These are phyloP conservation scores for Sula dactylatra DNA, from an alignment of 2,113 vertebrate species.

Conservation along the genomic window DNA sequence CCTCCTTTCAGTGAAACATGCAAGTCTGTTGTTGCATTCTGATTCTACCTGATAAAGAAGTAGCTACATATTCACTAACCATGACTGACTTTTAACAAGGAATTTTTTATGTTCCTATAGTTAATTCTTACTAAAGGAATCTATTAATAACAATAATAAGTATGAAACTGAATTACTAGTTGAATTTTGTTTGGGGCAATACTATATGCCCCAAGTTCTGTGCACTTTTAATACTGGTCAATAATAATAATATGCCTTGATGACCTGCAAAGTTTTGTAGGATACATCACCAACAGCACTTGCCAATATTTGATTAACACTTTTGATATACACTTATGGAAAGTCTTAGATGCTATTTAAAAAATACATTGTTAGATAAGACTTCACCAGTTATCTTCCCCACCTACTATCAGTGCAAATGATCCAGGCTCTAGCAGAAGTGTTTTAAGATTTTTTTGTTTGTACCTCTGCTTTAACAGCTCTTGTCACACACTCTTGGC, in stretches of 20 bases:
- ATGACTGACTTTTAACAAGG: background rate
- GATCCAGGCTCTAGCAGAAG: background rate
- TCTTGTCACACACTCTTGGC: slow-evolving; percentile 70
- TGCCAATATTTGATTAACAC: background rate
- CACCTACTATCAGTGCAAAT: background rate
- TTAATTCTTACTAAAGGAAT: background rate
- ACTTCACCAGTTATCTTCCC: background rate
- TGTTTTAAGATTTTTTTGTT: background rate
- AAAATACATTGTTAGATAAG: background rate
- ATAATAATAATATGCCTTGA: background rate
- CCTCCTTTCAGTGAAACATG: background rate
- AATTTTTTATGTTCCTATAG: background rate
- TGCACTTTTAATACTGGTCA: background rate
- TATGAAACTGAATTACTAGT: background rate
- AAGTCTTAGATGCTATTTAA: background rate
- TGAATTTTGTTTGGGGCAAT: background rate
- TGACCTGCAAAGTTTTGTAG: background rate
- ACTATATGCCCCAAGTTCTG: background rate
- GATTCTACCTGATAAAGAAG: background rate
- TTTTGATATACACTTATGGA: background rate
- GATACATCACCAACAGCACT: background rate
- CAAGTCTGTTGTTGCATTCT: background rate
- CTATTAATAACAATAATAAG: background rate
- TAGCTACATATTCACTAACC: background rate
- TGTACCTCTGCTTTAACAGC: slow-evolving; percentile 82